phyloP scores from a whole-genome alignment of 1,140 invertebrate genomes.

The Xylocopa sonorina region DNA sequence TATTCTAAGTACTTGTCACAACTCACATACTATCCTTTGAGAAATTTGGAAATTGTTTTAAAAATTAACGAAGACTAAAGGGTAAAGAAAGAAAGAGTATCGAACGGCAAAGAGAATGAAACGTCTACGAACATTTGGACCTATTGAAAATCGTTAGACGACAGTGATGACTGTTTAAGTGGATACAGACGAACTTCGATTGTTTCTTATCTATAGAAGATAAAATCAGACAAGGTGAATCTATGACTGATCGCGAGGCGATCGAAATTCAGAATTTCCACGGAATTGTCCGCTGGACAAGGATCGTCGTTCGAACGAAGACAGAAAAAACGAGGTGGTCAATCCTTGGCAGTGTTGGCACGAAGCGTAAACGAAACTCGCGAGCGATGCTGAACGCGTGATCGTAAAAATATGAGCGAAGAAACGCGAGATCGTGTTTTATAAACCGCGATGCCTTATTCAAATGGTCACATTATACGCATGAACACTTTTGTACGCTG shows the following conservation, averaged over 20 bases:
- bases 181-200: background rate
- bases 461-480: background rate
- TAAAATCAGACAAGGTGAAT: background rate
- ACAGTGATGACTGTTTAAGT: too few relatives aligned
- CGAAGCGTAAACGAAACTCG: constrained; percentile 52
- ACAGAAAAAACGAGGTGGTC: background rate
- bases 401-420: background rate
- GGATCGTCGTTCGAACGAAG: background rate
- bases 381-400: background rate
- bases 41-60: too few relatives aligned
- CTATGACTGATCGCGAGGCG: background rate
- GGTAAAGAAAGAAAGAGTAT: too few relatives aligned
- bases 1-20: too few relatives aligned
- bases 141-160: too few relatives aligned
- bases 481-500: background rate
- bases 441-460: background rate
- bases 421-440: background rate
- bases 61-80: too few relatives aligned
- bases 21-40: too few relatives aligned
- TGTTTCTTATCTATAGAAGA: background rate
- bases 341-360: constrained; percentile 66
- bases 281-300: background rate
- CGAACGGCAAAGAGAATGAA: too few relatives aligned
- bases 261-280: constrained; percentile 28
- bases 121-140: too few relatives aligned